Base-by-base conservation (phyloP, 2,113 vertebrate species). In the Excalfactoria chinensis region DNA sequence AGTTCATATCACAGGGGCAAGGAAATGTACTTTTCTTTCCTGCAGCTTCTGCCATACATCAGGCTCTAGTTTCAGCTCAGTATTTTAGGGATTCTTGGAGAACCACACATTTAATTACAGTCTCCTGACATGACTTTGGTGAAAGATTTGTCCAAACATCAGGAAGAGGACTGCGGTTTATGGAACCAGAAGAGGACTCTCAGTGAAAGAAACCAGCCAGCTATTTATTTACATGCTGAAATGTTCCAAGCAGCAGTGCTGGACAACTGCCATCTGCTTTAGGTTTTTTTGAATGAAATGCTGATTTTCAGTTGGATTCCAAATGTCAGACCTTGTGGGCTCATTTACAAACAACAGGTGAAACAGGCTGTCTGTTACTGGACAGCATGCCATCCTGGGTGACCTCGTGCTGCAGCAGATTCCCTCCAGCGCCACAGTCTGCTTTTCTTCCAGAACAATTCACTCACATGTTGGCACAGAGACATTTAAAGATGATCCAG, bases 201-300 rank as follows among this genome's bases (percentile, higher is more conserved):
- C 77, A 67, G 64, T 80, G 76, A 79, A 89, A 87, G 22, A 79
- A 83, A 56, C 35, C 76, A 55, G 46, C 62, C 56, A 83, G 35
- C 40, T 73, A 62, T 41, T 59, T 72, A 46, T 37, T 86, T 78
- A 55, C 37, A 59, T 23, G 34, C 11, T 68, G 48, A 91, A 86
- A 62, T 56, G 34, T 32, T 93, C 84, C 71, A 76, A 94, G 43
- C 2, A 55, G 49, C 67, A 67, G 18, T 41, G 66, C 55, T 82
- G 70, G 53, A 46, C 68, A 95, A 87, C 58, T 70, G 90, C 81
- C 81, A 88, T 95, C 88, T 94, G 88, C 64, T 91, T 94, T 83
- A 68, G 41, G 12, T 13, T 74, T 93, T 74, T 93, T 89, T 75
- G 75, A 53, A 85, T 72, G 41, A 82, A 95, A 70, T 41, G 67